Evolutionary conservation across 53 echinoderm and acorn worm species (phyloP).

Genomic region (Holothuria scabra): DNA sequence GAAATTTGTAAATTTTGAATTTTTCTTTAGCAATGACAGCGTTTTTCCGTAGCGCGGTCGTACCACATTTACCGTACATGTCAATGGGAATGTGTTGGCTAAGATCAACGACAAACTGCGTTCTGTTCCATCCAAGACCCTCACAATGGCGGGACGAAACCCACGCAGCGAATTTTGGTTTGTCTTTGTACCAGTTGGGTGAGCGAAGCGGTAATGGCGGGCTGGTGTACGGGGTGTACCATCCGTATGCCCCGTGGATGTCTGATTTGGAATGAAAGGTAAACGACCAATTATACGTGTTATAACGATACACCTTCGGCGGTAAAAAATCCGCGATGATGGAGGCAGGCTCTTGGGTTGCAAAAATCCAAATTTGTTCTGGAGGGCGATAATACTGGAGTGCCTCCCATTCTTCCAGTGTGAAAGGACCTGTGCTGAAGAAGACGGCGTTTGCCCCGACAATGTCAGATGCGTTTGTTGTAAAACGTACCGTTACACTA

Average conservation of each 20-base stretch:
- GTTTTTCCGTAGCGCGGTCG: neutral
- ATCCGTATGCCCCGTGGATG: constrained; percentile 28
- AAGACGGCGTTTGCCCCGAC: constrained; percentile 28
- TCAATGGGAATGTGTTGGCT: constrained; percentile 8
- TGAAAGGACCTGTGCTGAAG: constrained; percentile 19
- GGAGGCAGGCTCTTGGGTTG: constrained; percentile 23
- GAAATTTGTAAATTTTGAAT: constrained; percentile 30
- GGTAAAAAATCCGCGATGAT: constrained; percentile 17
- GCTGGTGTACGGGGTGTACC: constrained; percentile 11
- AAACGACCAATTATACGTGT: constrained; percentile 35
- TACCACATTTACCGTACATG: constrained; percentile 44
- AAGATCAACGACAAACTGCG: constrained; percentile 17
- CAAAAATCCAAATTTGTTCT: constrained; percentile 25
- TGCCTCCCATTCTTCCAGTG: constrained; percentile 29
- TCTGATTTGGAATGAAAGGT: constrained; percentile 31
- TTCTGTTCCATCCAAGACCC: constrained; percentile 32
- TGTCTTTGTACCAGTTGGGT: neutral
- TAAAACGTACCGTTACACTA: neutral
- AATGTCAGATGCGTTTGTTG: constrained; percentile 8
- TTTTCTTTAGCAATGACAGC: neutral
- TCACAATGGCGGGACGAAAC: constrained; percentile 29
- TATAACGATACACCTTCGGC: constrained; percentile 12
- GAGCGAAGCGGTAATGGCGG: neutral
- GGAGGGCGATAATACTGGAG: constrained; percentile 1
- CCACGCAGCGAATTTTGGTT: constrained; percentile 24